Evolutionary conservation across 2,888 invertebrate species (phyloP), one percentile per base, ranked within the genome.

Genomic region (Tachystola acroxantha): DNA sequence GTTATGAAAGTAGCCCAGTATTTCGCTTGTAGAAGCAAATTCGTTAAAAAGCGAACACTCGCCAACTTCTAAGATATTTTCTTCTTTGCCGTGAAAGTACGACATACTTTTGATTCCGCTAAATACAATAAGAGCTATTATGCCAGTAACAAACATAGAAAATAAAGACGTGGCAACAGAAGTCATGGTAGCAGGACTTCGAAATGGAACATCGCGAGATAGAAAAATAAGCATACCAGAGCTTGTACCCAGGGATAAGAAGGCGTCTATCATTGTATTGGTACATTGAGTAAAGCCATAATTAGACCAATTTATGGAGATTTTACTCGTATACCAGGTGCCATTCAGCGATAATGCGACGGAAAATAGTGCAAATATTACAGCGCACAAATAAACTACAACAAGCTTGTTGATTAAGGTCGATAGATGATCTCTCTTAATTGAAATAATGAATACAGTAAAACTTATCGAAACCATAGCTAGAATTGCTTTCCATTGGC

Each of bases 121-220:
- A 42, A 66, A 81, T 3, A 65, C 47, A 37, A 81, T 67, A 10
- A 81, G 54, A 12, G 67, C 52, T 7, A 71, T 54, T 41, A 73
- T 50, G 7, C 70, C 25, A 20, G 66, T 56, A 14, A 68, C 36
- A 39, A 71, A 65, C 27, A 66, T 35, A 7, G 77, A 60, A 48
- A 69, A 64, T 35, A 77, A 50, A 14, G 74, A 46, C 2, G 59
- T 48, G n/a, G 66, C 61, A 37, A 82, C 64, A 11, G 80, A 57
- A 19, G 76, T 76, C 74, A 80, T 84, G 10, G 72, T 76, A 1
- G 81, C 76, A 16, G 80, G 79, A 48, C 84, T 82, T 7, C 85
- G 74, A 43, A 85, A 84, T 1, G 73, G 50, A 7, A 64, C 66
- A 32, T 78, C 73, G 1, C 58, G 58, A 6, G 79, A 65, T 37